Percentiles rank a stretch among this genome's conserved stretches.
Evolutionary conservation across 1,140 invertebrate genomes (phyloP).

Genomic region (Hylaeus anthracinus): DNA sequence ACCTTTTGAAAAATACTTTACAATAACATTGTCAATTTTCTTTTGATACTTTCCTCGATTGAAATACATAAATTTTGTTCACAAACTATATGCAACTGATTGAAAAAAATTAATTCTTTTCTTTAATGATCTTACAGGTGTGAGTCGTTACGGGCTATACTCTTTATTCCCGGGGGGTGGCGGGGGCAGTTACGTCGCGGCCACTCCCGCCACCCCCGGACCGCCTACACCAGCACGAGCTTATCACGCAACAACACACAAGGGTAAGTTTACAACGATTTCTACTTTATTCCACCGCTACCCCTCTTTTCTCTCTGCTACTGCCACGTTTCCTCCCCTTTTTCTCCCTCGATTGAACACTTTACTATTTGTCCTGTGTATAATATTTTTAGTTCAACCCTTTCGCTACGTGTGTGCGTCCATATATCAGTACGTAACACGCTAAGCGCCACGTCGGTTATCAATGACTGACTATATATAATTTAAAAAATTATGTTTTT

Average conservation of each 20-base stretch:
- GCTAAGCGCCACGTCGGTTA: too few relatives aligned
- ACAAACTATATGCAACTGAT: neutral
- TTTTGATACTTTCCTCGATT: neutral
- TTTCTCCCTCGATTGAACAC: constrained; percentile 1
- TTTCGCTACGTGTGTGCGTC: neutral
- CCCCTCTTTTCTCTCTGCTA: neutral
- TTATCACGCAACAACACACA: constrained; percentile 82
- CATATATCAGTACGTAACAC: neutral
- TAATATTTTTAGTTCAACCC: constrained; percentile 12
- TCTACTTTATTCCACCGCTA: constrained; percentile 3
- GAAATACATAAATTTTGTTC: neutral
- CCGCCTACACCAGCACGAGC: constrained; percentile 79
- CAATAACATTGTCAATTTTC: neutral
- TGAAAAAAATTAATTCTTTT: constrained; percentile 12
- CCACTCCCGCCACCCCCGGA: constrained; percentile 78
- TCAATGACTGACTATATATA: too few relatives aligned
- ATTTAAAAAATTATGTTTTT: too few relatives aligned
- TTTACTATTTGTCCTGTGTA: neutral
- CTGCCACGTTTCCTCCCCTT: neutral
- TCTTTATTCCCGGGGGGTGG: constrained; percentile 82
- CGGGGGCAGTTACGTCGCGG: constrained; percentile 77
- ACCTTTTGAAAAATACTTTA: too few relatives aligned
- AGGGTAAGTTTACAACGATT: constrained; percentile 75
- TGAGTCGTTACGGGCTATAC: constrained; percentile 82
- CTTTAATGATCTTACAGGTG: constrained; percentile 77